phyloP scores from a whole-genome alignment of 2,113 vertebrate genomes.

The Poeciliopsis prolifica region DNA sequence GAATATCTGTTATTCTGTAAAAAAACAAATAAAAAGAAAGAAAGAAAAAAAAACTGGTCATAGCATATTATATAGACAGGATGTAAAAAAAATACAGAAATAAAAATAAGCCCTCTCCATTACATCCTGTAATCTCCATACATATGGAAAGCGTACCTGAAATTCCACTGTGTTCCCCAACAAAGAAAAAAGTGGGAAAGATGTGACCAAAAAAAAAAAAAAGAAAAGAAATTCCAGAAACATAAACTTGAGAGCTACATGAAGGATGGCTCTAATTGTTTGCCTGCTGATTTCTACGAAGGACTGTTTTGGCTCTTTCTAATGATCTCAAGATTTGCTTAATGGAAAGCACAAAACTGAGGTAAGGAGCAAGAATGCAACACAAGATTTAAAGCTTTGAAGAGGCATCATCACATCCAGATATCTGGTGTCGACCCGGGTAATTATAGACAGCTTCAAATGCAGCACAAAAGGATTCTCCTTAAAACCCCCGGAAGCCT shows the following conservation, averaged over 20 bases:
- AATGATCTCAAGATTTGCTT: constrained; percentile 1
- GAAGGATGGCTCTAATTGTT: constrained; percentile 1
- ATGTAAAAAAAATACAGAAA: background rate
- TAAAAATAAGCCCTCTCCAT: background rate
- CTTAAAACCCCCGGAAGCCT: background rate
- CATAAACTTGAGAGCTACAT: background rate
- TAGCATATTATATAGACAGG: background rate
- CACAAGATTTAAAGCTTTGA: background rate
- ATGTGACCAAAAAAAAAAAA: background rate
- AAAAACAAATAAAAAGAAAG: too few relatives aligned
- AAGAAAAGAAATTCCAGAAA: background rate
- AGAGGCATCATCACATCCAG: constrained; percentile 16
- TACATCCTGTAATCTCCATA: background rate
- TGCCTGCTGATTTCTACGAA: constrained; percentile 1
- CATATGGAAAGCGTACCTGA: background rate
- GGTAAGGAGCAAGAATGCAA: background rate
- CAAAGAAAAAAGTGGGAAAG: background rate
- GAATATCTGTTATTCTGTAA: too few relatives aligned
- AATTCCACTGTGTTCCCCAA: background rate
- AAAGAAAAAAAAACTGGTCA: background rate
- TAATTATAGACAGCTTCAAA: background rate
- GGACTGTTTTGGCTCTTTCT: background rate
- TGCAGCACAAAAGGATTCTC: background rate
- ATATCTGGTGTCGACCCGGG: background rate
- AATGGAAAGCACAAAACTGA: constrained; percentile 11